Conservation (phyloP, 1,140 invertebrate species). For the Cotesia vestalis region DNA sequence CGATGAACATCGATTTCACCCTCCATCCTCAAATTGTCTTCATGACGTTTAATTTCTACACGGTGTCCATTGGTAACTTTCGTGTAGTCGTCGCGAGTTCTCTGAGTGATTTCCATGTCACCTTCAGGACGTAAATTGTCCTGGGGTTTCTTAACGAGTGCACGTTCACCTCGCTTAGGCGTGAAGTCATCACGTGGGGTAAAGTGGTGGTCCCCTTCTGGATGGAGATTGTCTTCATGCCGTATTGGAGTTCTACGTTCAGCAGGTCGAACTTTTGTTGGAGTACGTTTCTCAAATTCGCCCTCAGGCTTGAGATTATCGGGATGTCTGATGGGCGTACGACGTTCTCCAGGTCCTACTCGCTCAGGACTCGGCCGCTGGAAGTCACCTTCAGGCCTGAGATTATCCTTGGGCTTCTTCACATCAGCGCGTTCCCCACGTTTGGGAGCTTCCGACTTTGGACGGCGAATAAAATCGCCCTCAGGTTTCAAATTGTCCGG, state of each 20-base stretch:
- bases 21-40: slow-evolving; percentile 72
- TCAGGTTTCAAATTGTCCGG: slow-evolving; percentile 65
- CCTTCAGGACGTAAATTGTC: slow-evolving; percentile 66
- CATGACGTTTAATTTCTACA: slow-evolving; percentile 69
- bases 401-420: slow-evolving; percentile 64
- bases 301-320: slow-evolving; percentile 69
- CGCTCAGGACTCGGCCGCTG: slow-evolving; percentile 53
- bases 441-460: slow-evolving; percentile 44
- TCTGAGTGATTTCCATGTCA: slow-evolving; percentile 63
- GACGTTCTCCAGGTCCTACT: slow-evolving; percentile 48
- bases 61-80: slow-evolving; percentile 65
- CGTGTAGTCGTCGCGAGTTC: slow-evolving; percentile 50
- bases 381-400: slow-evolving; percentile 64
- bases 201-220: slow-evolving; percentile 63
- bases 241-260: slow-evolving; percentile 64
- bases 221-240: slow-evolving; percentile 70
- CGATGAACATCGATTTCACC: slow-evolving; percentile 64
- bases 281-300: slow-evolving; percentile 65
- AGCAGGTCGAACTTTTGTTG: slow-evolving; percentile 62
- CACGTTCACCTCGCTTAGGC: slow-evolving; percentile 68
- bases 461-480: slow-evolving; percentile 67
- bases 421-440: slow-evolving; percentile 47
- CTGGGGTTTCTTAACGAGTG: slow-evolving; percentile 64
- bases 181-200: slow-evolving; percentile 28
- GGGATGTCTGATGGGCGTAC: slow-evolving; percentile 56